Conservation (phyloP, 2,113 vertebrate genomes). For the Lynx canadensis region DNA sequence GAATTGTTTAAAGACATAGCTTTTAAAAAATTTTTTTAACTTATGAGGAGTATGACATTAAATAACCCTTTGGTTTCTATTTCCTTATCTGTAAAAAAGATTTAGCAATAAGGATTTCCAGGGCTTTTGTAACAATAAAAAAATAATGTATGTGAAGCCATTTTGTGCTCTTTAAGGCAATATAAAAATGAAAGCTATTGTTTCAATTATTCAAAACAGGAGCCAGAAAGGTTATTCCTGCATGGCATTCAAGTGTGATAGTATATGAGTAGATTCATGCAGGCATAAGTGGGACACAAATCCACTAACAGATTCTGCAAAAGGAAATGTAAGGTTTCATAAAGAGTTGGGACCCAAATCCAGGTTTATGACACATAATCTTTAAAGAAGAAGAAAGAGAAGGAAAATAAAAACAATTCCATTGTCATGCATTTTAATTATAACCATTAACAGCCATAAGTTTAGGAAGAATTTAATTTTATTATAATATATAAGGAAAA, state of each 20-base stretch:
- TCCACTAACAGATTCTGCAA: neutral
- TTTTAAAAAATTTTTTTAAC: neutral
- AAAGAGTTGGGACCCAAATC: neutral
- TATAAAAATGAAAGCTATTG: slow-evolving; percentile 47
- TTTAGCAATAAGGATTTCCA: neutral
- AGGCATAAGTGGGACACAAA: neutral
- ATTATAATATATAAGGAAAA: neutral
- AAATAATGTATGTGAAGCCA: slow-evolving; percentile 21
- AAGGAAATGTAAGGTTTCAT: neutral
- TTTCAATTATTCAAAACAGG: slow-evolving; percentile 42
- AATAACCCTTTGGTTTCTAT: neutral
- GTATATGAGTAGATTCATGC: neutral
- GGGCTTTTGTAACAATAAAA: slow-evolving; percentile 27
- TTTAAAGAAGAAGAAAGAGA: neutral
- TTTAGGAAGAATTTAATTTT: neutral
- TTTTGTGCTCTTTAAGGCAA: slow-evolving; percentile 1
- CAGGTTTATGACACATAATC: neutral
- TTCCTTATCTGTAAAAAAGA: neutral
- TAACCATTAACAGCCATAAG: neutral
- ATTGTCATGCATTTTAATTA: neutral
- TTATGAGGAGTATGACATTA: neutral
- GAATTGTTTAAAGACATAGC: neutral
- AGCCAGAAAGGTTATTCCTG: slow-evolving; percentile 25
- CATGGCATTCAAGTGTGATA: neutral
- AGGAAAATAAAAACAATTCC: neutral